A percentile compares a stretch with the other conserved stretches of the same genome.
These are phyloP conservation scores for Erpobdella octoculata DNA, from an alignment of 2,888 invertebrate genomes.

Conservation along the genomic window DNA sequence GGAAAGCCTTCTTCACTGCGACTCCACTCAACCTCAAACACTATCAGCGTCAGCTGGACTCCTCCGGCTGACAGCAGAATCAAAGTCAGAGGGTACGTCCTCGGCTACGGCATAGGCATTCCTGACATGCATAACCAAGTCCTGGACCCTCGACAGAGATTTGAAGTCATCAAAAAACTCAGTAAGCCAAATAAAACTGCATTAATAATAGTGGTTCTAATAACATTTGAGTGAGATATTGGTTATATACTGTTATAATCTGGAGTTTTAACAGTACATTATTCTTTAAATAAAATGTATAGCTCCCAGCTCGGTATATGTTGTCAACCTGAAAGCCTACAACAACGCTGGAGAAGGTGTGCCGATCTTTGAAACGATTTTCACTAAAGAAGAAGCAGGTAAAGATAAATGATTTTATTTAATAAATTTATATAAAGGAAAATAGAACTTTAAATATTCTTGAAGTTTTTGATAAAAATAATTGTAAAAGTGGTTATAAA, in stretches of 20 bases:
- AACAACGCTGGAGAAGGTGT: slow-evolving; percentile 84
- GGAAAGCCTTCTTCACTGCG: slow-evolving; percentile 72
- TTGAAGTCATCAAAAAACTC: slow-evolving; percentile 69
- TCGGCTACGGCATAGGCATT: slow-evolving; percentile 92
- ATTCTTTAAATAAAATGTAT: no score
- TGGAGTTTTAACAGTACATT: no score
- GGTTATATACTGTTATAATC: no score
- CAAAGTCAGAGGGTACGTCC: slow-evolving; percentile 77
- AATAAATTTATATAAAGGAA: neutral
- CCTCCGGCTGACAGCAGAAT: slow-evolving; percentile 71
- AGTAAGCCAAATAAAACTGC: no score
- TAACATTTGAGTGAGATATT: no score
- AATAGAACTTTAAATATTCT: no score
- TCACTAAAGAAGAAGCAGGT: slow-evolving; percentile 58
- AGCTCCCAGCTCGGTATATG: slow-evolving; percentile 77
- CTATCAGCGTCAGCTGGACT: slow-evolving; percentile 81
- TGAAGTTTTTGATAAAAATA: neutral
- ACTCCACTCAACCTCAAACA: slow-evolving; percentile 73
- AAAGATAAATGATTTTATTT: slow-evolving; percentile 30
- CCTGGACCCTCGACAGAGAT: slow-evolving; percentile 72
- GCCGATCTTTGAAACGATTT: slow-evolving; percentile 81
- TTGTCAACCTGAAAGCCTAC: slow-evolving; percentile 81
- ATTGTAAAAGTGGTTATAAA: neutral
- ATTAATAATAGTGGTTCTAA: no score
- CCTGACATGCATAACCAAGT: slow-evolving; percentile 76